Evolutionary conservation across 2,888 invertebrate species (phyloP).

Genomic region (Serrognathus titanus): DNA sequence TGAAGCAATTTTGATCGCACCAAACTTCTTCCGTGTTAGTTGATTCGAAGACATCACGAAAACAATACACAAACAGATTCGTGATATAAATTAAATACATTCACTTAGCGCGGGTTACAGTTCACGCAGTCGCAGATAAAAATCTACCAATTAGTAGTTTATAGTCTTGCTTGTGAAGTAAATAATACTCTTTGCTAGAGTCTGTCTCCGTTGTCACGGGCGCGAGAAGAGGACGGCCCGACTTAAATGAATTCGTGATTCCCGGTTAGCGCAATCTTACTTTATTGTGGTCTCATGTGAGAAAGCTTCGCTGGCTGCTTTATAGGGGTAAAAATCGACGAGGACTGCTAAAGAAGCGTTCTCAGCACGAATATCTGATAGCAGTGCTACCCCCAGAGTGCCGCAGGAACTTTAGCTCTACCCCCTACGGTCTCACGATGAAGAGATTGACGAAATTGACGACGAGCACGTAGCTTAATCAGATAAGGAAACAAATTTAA

Average conservation of each 20-base stretch:
- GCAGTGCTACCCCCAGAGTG: slow-evolving; percentile 7
- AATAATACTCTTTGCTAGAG: slow-evolving; percentile 27
- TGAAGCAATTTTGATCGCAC: neutral
- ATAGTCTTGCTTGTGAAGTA: slow-evolving; percentile 36
- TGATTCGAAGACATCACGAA: slow-evolving; percentile 8
- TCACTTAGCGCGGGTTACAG: slow-evolving; percentile 40
- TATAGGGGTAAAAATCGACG: slow-evolving; percentile 41
- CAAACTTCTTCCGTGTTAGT: slow-evolving; percentile 2
- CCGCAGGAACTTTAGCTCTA: slow-evolving; percentile 2
- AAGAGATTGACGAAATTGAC: slow-evolving; percentile 8
- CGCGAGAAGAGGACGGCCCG: neutral
- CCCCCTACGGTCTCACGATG: slow-evolving; percentile 11
- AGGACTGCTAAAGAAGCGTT: slow-evolving; percentile 32
- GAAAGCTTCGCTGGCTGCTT: slow-evolving; percentile 15
- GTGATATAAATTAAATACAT: slow-evolving; percentile 40
- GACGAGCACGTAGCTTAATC: neutral
- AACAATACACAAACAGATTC: slow-evolving; percentile 36
- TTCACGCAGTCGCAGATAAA: slow-evolving; percentile 45
- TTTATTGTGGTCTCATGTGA: slow-evolving; percentile 13
- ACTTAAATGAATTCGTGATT: slow-evolving; percentile 16
- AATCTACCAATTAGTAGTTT: slow-evolving; percentile 48
- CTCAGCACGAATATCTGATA: slow-evolving; percentile 44
- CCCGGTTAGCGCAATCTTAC: slow-evolving; percentile 13
- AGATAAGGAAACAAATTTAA: no score
- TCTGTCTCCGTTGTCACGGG: neutral